These are phyloP conservation scores for Altica lythri DNA, from an alignment of 2,888 invertebrate species.

Conservation along the genomic window DNA sequence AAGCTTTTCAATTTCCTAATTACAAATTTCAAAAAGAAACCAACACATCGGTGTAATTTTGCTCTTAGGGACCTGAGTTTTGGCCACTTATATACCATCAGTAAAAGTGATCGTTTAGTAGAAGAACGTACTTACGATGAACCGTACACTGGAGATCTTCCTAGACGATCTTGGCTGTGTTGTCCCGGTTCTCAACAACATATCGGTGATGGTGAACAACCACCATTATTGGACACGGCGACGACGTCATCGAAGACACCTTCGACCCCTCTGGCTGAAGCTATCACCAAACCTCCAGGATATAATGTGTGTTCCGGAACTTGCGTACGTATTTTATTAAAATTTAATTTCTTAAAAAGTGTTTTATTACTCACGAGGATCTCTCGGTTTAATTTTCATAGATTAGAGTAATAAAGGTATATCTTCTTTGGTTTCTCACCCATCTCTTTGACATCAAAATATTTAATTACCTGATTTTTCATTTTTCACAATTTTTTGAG, in stretches of 20 bases:
- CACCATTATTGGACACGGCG: conserved; percentile 42
- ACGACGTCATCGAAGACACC: conserved; percentile 26
- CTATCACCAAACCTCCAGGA: conserved; percentile 47
- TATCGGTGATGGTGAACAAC: conserved; percentile 51
- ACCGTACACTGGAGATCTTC: conserved; percentile 55
- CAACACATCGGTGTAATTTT: too few species aligned
- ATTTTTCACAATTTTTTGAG: too few species aligned
- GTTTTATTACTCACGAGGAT: too few species aligned
- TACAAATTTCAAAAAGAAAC: too few species aligned
- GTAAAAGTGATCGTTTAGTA: conserved; percentile 50
- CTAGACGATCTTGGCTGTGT: conserved; percentile 59
- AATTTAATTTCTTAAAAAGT: too few species aligned
- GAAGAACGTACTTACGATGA: conserved; percentile 57
- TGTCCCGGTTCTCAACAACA: conserved; percentile 57
- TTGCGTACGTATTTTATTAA: conserved; percentile 51
- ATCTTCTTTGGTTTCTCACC: too few species aligned
- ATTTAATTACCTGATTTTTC: too few species aligned
- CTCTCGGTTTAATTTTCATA: too few species aligned
- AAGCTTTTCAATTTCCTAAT: too few species aligned
- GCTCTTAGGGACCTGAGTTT: conserved; percentile 47
- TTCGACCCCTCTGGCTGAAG: conserved; percentile 33
- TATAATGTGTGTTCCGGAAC: conserved; percentile 46
- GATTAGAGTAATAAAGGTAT: too few species aligned
- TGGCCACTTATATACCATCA: conserved; percentile 59
- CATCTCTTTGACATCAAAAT: too few species aligned